Evolutionary conservation across 1,140 invertebrate genomes (phyloP).

Genomic region (Venturia canescens): DNA sequence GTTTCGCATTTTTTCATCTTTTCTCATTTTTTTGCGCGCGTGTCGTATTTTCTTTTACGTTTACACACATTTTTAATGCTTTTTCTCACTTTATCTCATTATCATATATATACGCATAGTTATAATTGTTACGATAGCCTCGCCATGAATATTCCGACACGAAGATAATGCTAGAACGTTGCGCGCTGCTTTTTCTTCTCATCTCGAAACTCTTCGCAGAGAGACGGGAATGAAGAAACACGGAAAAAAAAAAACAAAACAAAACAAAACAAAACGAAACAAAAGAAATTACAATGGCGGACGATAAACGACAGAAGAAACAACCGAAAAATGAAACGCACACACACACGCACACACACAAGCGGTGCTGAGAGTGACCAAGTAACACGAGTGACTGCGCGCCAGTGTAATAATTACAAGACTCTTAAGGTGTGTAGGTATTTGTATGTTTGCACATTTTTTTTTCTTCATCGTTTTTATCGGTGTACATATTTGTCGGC

Average conservation of each 20-base stretch:
- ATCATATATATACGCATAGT: background rate
- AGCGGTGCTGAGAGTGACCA: constrained; percentile 56
- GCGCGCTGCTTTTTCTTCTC: constrained; percentile 29
- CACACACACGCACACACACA: too few species aligned
- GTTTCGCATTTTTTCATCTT: constrained; percentile 46
- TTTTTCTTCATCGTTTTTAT: constrained; percentile 8
- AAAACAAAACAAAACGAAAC: too few species aligned
- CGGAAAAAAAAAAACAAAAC: background rate
- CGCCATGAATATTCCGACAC: constrained; percentile 18
- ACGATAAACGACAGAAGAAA: too few species aligned
- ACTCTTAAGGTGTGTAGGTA: constrained; percentile 44
- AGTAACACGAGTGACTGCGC: constrained; percentile 56
- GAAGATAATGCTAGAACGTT: constrained; percentile 26
- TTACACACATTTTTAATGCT: background rate
- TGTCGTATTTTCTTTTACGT: constrained; percentile 29
- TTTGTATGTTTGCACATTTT: too few species aligned
- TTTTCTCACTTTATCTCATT: constrained; percentile 36
- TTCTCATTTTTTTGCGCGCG: constrained; percentile 50
- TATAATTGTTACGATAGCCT: constrained; percentile 3
- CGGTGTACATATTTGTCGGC: constrained; percentile 1
- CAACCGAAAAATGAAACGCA: constrained; percentile 7
- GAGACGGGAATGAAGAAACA: constrained; percentile 3
- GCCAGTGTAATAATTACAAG: constrained; percentile 58
- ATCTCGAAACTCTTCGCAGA: constrained; percentile 19
- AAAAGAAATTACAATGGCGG: too few species aligned